Evolutionary conservation across 2,888 invertebrate species (phyloP).

Genomic region (Bedellia somnulentella): DNA sequence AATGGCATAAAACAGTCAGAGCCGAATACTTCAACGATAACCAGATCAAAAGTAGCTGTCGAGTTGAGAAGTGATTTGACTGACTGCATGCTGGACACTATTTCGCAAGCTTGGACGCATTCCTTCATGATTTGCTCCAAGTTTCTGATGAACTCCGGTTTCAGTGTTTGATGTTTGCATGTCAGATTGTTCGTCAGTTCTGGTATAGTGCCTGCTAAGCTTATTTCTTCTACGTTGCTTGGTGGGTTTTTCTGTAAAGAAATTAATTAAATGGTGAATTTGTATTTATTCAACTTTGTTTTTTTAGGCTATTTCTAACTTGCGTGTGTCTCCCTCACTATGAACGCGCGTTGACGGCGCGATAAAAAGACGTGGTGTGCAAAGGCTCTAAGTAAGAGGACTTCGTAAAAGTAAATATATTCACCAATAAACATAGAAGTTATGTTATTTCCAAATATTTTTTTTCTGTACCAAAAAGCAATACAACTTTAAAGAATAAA

Average conservation of each 20-base stretch:
- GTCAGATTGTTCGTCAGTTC: constrained; percentile 47
- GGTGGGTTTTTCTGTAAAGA: constrained; percentile 41
- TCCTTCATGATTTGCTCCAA: constrained; percentile 48
- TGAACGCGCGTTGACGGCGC: too few relatives aligned
- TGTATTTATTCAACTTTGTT: too few relatives aligned
- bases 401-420: too few relatives aligned
- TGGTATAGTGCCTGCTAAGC: constrained; percentile 45
- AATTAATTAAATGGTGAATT: constrained; percentile 1
- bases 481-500: too few relatives aligned
- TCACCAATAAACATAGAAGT: too few relatives aligned
- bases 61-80: constrained; percentile 37
- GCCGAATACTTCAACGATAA: constrained; percentile 56
- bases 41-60: constrained; percentile 31
- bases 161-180: constrained; percentile 25
- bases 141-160: constrained; percentile 37
- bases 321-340: too few relatives aligned
- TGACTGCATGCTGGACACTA: constrained; percentile 33
- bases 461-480: too few relatives aligned
- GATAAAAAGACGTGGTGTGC: too few relatives aligned
- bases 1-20: constrained; percentile 62
- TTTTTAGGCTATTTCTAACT: too few relatives aligned
- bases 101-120: constrained; percentile 45
- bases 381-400: too few relatives aligned
- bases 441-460: too few relatives aligned
- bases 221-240: constrained; percentile 42